Percentiles rank a stretch among this genome's conserved stretches.
These are phyloP conservation scores for Rhadinocentrus ornatus DNA, from an alignment of 2,797 vertebrate species.

Conservation along the genomic window DNA sequence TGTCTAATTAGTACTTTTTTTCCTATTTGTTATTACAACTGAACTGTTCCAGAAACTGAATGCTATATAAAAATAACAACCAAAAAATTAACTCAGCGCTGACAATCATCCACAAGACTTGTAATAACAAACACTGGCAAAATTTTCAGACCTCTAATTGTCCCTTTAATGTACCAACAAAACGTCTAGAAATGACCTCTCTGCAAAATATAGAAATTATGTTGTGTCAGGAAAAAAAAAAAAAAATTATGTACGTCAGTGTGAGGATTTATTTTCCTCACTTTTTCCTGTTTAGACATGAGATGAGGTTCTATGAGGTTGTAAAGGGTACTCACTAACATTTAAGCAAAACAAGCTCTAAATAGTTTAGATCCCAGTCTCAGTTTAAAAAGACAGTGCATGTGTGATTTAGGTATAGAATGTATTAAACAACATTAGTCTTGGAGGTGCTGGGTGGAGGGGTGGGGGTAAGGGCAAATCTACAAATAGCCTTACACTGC, in stretches of 20 bases:
- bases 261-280: too few relatives aligned
- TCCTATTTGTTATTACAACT: not conserved
- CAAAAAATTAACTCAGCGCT: not conserved
- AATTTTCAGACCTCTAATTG: not conserved
- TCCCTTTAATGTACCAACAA: not conserved
- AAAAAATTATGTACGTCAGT: not conserved
- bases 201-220: not conserved
- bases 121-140: not conserved
- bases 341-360: conserved; percentile 2
- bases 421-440: conserved; percentile 51
- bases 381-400: conserved; percentile 26
- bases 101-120: not conserved
- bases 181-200: not conserved
- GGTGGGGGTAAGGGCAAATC: conserved; percentile 35
- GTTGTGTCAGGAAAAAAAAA: not conserved
- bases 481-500: conserved; percentile 44
- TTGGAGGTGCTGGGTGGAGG: conserved; percentile 20
- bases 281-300: not conserved
- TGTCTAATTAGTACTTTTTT: not conserved
- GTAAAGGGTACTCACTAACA: not conserved
- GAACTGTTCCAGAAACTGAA: not conserved
- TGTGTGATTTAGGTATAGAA: conserved; percentile 9
- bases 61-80: not conserved
- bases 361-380: conserved; percentile 11
- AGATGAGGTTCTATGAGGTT: not conserved